These are phyloP conservation scores for Scolopax mira DNA, from an alignment of 2,113 vertebrate genomes.

Conservation along the genomic window DNA sequence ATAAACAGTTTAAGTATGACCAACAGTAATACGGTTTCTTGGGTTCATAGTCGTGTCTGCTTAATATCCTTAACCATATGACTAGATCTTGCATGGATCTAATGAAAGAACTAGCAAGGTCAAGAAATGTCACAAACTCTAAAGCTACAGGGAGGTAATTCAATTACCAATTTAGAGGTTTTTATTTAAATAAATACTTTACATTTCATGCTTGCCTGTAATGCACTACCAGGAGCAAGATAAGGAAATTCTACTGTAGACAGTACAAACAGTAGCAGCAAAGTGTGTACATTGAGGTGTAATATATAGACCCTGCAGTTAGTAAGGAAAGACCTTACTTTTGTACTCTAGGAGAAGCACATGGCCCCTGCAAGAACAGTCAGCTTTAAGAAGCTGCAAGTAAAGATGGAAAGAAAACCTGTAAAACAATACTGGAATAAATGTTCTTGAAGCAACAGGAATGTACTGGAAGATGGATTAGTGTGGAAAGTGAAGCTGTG, in stretches of 20 bases:
- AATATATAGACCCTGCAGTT: conserved; percentile 84
- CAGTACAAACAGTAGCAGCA: conserved; percentile 94
- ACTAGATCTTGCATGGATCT: conserved; percentile 82
- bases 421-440: conserved; percentile 65
- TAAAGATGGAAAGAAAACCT: conserved; percentile 18
- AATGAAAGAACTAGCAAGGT: conserved; percentile 87
- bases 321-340: conserved; percentile 79
- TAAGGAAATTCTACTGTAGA: conserved; percentile 84
- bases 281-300: conserved; percentile 86
- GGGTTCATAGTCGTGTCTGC: conserved; percentile 78
- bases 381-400: conserved; percentile 74
- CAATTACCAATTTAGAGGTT: conserved; percentile 83
- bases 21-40: conserved; percentile 81
- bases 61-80: conserved; percentile 83
- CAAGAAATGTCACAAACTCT: conserved; percentile 88
- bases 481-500: conserved; percentile 73
- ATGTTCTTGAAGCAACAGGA: conserved; percentile 64
- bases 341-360: conserved; percentile 75
- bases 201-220: conserved; percentile 96
- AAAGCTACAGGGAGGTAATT: conserved; percentile 91
- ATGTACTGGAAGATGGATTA: conserved; percentile 68
- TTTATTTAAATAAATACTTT: conserved; percentile 97
- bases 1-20: conserved; percentile 82
- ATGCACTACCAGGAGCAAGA: conserved; percentile 88
- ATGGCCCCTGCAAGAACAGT: conserved; percentile 77